Evolutionary conservation across 23 tunicate genomes (phyloP).

Genomic region (Ciona savignyi): DNA sequence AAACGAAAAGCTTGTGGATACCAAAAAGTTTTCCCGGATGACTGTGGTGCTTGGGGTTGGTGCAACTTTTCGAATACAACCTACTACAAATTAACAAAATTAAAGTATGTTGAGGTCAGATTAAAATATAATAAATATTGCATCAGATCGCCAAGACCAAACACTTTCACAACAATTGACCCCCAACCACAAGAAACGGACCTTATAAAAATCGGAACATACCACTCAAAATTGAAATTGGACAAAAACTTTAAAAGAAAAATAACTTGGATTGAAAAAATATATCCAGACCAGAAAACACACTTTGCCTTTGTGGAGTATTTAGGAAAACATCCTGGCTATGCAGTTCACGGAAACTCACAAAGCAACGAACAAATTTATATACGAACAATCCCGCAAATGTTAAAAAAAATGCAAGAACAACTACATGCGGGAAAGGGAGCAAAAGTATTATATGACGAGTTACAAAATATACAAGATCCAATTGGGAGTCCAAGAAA

Average conservation of each 20-base stretch:
- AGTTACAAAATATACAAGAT: neutral
- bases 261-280: neutral
- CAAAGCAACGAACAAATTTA: neutral
- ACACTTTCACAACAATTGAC: neutral
- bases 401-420: neutral
- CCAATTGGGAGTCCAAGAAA: neutral
- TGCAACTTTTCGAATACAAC: neutral
- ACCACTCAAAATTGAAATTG: neutral
- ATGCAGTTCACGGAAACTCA: neutral
- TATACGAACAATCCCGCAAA: neutral
- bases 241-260: slow-evolving; percentile 3
- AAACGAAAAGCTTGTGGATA: neutral
- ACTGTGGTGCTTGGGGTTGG: slow-evolving; percentile 6
- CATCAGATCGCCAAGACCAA: neutral
- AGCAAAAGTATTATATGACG: slow-evolving; percentile 2
- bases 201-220: neutral
- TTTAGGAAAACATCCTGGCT: slow-evolving; percentile 3
- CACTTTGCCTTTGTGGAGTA: slow-evolving; percentile 3
- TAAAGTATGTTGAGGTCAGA: neutral
- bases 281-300: neutral
- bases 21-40: neutral
- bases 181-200: neutral
- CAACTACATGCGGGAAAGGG: neutral
- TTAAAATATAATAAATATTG: neutral
- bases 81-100: neutral